Percentiles rank a stretch among this genome's conserved stretches.
Evolutionary conservation across 2,888 invertebrate genomes (phyloP).

Genomic region (Drosophila hamatofila): DNA sequence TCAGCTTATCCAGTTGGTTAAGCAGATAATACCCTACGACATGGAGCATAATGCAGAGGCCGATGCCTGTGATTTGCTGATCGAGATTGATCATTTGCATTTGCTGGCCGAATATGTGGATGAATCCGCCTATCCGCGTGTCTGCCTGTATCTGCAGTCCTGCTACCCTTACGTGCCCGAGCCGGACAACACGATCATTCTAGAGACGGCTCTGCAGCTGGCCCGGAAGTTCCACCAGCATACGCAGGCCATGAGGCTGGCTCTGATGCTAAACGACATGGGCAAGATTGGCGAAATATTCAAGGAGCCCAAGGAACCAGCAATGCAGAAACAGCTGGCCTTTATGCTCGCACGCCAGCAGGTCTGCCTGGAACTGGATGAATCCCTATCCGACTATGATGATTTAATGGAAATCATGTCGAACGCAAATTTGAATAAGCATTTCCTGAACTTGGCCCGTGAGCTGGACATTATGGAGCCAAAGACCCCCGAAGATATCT

Average conservation of each 20-base stretch:
- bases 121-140: slow-evolving; percentile 94
- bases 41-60: slow-evolving; percentile 99
- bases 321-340: slow-evolving; percentile 96
- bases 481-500: slow-evolving; percentile 99
- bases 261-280: slow-evolving; percentile 94
- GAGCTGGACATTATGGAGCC: slow-evolving; percentile 99
- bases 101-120: slow-evolving; percentile 95
- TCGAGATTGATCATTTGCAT: slow-evolving; percentile 97
- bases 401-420: slow-evolving; percentile 96
- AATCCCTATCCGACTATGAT: slow-evolving; percentile 88
- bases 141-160: slow-evolving; percentile 94
- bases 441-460: slow-evolving; percentile 96
- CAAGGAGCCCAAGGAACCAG: slow-evolving; percentile 91
- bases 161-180: slow-evolving; percentile 98
- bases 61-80: slow-evolving; percentile 98
- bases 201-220: slow-evolving; percentile 93
- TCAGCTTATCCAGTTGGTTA: slow-evolving; percentile 91
- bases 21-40: slow-evolving; percentile 96
- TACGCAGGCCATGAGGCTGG: slow-evolving; percentile 95
- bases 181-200: slow-evolving; percentile 94
- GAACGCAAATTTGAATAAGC: slow-evolving; percentile 96
- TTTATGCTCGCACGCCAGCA: slow-evolving; percentile 98
- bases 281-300: slow-evolving; percentile 94
- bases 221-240: slow-evolving; percentile 95
- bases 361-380: slow-evolving; percentile 92